Conservation (phyloP, 2,888 invertebrate species). For the Anthrax anthrax region DNA sequence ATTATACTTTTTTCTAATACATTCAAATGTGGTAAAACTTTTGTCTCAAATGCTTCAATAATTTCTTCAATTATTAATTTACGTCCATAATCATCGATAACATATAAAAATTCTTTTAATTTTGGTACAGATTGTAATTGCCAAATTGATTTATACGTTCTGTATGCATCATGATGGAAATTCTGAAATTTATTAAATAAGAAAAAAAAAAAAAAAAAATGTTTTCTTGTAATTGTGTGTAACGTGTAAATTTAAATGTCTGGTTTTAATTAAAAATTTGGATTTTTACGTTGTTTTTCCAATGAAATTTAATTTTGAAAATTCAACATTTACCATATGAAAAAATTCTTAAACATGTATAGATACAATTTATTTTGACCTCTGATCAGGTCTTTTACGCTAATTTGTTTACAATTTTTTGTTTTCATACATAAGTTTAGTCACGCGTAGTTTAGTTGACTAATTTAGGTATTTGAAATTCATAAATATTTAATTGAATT, state of each 20-base stretch:
- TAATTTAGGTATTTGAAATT: too few relatives aligned
- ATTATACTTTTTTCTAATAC: constrained; percentile 54
- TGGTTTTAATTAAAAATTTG: too few relatives aligned
- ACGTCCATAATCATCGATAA: constrained; percentile 47
- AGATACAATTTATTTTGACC: too few relatives aligned
- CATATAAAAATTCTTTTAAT: constrained; percentile 53
- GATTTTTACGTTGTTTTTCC: too few relatives aligned
- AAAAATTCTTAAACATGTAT: too few relatives aligned
- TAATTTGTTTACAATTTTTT: too few relatives aligned
- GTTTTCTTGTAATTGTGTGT: neutral
- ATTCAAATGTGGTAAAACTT: constrained; percentile 43
- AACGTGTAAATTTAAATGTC: neutral
- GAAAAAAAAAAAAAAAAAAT: neutral
- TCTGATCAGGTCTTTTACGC: too few relatives aligned
- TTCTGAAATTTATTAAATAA: constrained; percentile 39
- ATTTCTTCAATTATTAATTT: constrained; percentile 46
- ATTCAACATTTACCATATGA: too few relatives aligned
- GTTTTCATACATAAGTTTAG: too few relatives aligned
- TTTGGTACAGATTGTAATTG: constrained; percentile 54
- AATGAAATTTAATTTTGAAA: too few relatives aligned
- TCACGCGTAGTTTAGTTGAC: too few relatives aligned
- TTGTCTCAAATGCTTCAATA: constrained; percentile 46
- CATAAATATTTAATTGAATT: too few relatives aligned
- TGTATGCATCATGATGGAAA: constrained; percentile 58
- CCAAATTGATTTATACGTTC: constrained; percentile 57